A percentile compares a stretch with the other conserved stretches of the same genome.
phyloP scores from a whole-genome alignment of 2,888 invertebrate species.

The Lysandra bellargus region DNA sequence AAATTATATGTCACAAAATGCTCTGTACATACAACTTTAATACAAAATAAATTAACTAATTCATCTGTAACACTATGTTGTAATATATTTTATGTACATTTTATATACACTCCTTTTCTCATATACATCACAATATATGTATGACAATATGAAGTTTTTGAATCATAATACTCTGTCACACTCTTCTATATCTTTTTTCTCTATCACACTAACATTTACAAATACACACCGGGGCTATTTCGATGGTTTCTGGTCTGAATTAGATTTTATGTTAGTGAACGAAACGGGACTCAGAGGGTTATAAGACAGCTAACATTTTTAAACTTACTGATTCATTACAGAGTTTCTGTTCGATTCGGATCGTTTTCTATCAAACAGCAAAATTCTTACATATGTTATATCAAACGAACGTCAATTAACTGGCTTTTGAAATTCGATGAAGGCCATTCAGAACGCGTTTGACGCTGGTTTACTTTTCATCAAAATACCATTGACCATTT shows the following conservation, averaged over 20 bases:
- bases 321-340: no score
- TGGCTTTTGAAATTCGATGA: no score
- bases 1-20: conserved; percentile 21
- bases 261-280: neutral
- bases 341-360: no score
- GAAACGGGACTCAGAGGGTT: neutral
- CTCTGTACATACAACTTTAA: conserved; percentile 23
- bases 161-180: neutral
- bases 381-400: no score
- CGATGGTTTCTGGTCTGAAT: neutral
- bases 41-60: conserved; percentile 5
- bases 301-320: no score
- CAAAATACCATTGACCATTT: no score
- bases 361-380: no score
- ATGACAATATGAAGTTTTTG: neutral
- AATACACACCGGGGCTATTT: conserved; percentile 3
- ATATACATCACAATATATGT: neutral
- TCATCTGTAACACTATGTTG: neutral
- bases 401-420: no score
- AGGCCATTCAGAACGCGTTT: no score
- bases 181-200: neutral
- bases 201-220: neutral
- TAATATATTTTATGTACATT: neutral
- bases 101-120: neutral
- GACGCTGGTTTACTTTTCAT: no score